These are phyloP conservation scores for Xyliphius kryptos DNA, from an alignment of 2,113 vertebrate genomes.

Conservation along the genomic window DNA sequence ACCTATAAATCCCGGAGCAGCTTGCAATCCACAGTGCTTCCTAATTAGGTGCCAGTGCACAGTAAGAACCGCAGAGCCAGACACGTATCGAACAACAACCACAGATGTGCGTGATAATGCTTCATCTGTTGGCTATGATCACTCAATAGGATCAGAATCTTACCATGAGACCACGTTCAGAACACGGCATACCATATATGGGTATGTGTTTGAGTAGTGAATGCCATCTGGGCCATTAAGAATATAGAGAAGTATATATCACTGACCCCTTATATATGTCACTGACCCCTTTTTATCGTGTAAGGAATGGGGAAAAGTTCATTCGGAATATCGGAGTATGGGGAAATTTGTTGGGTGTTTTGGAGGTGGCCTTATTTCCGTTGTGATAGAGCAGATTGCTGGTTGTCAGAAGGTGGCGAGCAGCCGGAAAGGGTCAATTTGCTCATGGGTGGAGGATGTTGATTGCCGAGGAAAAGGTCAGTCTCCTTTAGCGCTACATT, in stretches of 20 bases:
- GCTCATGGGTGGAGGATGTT: constrained; percentile 45
- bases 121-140: too few relatives aligned
- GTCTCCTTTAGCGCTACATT: constrained; percentile 25
- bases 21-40: constrained; percentile 39
- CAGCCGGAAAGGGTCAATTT: constrained; percentile 44
- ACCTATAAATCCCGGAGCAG: constrained; percentile 52
- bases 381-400: constrained; percentile 29
- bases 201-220: constrained; percentile 14
- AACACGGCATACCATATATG: constrained; percentile 3
- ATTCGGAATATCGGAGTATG: constrained; percentile 31
- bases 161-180: constrained; percentile 59
- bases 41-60: constrained; percentile 9
- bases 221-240: constrained; percentile 32
- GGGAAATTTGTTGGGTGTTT: constrained; percentile 3
- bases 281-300: constrained; percentile 19
- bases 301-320: constrained; percentile 23
- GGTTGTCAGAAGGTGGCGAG: constrained; percentile 37
- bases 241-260: constrained; percentile 30
- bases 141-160: constrained; percentile 61
- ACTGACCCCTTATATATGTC: too few relatives aligned
- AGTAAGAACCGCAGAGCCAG: constrained; percentile 11
- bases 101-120: constrained; percentile 68
- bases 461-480: constrained; percentile 53
- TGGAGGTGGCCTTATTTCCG: constrained; percentile 24
- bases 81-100: constrained; percentile 54